Evolutionary conservation across 2,113 vertebrate genomes (phyloP).

Genomic region (Chaetorhynchus papuensis): DNA sequence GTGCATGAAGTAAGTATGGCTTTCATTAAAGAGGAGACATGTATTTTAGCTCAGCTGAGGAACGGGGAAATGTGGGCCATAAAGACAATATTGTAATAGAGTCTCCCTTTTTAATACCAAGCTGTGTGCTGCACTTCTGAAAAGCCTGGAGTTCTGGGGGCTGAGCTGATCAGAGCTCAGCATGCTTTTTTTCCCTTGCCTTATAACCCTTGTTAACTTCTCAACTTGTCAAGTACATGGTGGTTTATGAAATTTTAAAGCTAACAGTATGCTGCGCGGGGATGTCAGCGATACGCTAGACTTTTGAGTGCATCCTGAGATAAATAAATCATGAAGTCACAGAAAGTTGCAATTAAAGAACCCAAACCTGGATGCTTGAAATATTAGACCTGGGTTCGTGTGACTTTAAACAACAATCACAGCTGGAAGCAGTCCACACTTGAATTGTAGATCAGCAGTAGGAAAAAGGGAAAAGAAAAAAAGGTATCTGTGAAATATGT

Average conservation of each 20-base stretch:
- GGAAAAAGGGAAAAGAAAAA: not conserved
- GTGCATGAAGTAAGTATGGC: not conserved
- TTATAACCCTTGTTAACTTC: constrained; percentile 51
- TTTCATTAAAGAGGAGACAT: constrained; percentile 13
- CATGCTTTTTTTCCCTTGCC: not conserved
- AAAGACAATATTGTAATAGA: constrained; percentile 33
- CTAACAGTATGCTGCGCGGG: constrained; percentile 18
- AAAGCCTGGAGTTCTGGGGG: not conserved
- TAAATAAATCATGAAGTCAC: constrained; percentile 61
- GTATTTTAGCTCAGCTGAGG: constrained; percentile 16
- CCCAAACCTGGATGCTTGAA: not conserved
- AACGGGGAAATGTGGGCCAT: not conserved
- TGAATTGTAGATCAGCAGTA: not conserved
- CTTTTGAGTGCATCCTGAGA: constrained; percentile 51
- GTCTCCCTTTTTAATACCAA: not conserved
- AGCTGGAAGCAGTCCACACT: not conserved
- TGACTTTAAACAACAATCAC: not conserved
- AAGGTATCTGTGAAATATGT: not conserved
- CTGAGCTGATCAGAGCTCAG: constrained; percentile 34
- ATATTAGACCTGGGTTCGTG: not conserved
- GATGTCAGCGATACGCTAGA: not conserved
- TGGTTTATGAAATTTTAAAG: constrained; percentile 64
- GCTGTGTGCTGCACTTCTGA: not conserved
- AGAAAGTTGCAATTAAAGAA: constrained; percentile 54
- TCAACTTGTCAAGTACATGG: constrained; percentile 46